Percentiles rank a stretch among this genome's conserved stretches.
Evolutionary conservation across 2,797 vertebrate genomes (phyloP).

Genomic region (Margarornis squamiger): DNA sequence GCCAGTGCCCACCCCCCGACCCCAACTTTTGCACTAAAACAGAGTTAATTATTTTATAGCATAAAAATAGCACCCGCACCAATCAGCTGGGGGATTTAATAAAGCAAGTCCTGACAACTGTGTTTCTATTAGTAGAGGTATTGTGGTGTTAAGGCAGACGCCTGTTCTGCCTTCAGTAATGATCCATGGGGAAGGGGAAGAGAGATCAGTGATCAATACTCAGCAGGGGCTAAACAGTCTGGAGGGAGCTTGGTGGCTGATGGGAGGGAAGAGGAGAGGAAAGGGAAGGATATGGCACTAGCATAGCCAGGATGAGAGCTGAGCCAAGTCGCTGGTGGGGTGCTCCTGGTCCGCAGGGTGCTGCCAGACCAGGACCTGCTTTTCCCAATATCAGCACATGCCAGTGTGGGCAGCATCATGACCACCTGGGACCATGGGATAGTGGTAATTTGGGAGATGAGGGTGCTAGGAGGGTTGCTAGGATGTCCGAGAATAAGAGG

Average conservation of each 20-base stretch:
- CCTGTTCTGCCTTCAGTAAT: background rate
- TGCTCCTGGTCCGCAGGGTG: accelerated
- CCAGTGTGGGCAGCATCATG: accelerated
- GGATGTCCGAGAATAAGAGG: accelerated
- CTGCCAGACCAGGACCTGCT: background rate
- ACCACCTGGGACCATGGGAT: background rate
- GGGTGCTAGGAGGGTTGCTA: background rate
- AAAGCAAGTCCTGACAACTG: slow-evolving; percentile 14
- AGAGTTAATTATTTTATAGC: background rate
- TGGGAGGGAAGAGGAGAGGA: background rate
- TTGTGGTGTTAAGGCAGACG: background rate
- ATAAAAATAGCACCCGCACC: background rate
- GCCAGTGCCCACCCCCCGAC: background rate
- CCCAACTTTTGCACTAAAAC: background rate
- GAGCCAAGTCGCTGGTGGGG: accelerated
- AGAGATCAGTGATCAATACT: background rate
- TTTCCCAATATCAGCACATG: accelerated
- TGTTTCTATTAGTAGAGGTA: background rate
- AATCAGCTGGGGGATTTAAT: slow-evolving; percentile 1
- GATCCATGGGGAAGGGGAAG: background rate
- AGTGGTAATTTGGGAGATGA: background rate
- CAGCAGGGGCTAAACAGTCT: background rate
- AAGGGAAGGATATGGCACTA: background rate
- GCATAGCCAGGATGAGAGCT: background rate
- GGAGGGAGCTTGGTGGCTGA: background rate